Evolutionary conservation across 2,113 vertebrate species (phyloP).

Genomic region (Brachyhypopomus gauderio): DNA sequence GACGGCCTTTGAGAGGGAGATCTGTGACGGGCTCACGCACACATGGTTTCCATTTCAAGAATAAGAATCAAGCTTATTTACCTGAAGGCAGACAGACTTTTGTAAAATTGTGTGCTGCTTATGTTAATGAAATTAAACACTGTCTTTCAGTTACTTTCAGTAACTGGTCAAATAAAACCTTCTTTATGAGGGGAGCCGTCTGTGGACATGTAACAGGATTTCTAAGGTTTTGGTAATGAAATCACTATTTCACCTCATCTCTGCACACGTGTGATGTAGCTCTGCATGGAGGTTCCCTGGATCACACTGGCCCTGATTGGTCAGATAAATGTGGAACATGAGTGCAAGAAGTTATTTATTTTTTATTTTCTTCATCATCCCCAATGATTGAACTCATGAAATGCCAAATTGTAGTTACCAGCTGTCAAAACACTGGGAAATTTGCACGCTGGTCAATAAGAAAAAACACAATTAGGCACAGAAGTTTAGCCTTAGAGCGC

Average conservation of each 20-base stretch:
- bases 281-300: constrained; percentile 35
- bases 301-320: constrained; percentile 36
- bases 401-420: constrained; percentile 56
- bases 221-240: constrained; percentile 47
- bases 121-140: constrained; percentile 31
- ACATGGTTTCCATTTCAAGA: constrained; percentile 43
- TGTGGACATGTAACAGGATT: constrained; percentile 20
- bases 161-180: too few relatives aligned
- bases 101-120: constrained; percentile 31
- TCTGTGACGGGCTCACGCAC: constrained; percentile 9
- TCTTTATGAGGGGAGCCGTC: too few relatives aligned
- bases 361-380: constrained; percentile 5
- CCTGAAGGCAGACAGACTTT: constrained; percentile 3
- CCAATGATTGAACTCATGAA: constrained; percentile 44
- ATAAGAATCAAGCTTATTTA: constrained; percentile 3
- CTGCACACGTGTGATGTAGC: background rate
- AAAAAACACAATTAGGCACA: constrained; percentile 52
- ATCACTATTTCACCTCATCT: constrained; percentile 46
- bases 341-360: constrained; percentile 5
- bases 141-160: too few relatives aligned
- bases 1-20: constrained; percentile 19
- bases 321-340: constrained; percentile 3
- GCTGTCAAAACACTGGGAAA: constrained; percentile 57
- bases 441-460: constrained; percentile 50
- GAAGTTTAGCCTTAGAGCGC: constrained; percentile 44